A percentile compares a stretch with the other conserved stretches of the same genome.
These are phyloP conservation scores for Euclidia mi DNA, from an alignment of 2,888 invertebrate species.

Conservation along the genomic window DNA sequence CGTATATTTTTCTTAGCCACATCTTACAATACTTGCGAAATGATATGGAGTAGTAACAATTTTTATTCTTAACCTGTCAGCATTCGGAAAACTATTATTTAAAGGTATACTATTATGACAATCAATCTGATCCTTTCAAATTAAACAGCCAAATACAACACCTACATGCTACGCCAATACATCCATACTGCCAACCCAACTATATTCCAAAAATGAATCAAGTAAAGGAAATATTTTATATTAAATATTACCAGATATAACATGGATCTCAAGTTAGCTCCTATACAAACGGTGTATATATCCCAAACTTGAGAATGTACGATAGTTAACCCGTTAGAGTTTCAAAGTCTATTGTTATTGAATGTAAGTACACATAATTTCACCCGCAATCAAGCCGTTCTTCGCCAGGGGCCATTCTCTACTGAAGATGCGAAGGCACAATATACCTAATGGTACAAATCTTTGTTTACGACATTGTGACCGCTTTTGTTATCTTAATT, in stretches of 20 bases:
- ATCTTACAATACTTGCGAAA: too few relatives aligned
- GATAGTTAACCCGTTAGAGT: conserved; percentile 45
- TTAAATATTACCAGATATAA: background rate
- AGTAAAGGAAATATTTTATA: background rate
- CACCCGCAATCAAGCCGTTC: conserved; percentile 37
- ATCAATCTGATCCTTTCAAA: too few relatives aligned
- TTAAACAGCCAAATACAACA: too few relatives aligned
- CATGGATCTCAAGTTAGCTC: conserved; percentile 12
- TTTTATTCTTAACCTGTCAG: too few relatives aligned
- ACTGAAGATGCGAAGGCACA: conserved; percentile 33
- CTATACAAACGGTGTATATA: conserved; percentile 31
- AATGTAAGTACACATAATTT: conserved; percentile 55
- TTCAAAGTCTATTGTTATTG: conserved; percentile 59
- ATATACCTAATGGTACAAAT: conserved; percentile 48
- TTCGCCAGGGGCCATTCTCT: conserved; percentile 25
- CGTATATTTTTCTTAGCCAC: too few relatives aligned
- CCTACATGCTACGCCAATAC: too few relatives aligned
- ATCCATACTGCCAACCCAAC: too few relatives aligned
- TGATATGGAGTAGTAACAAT: too few relatives aligned
- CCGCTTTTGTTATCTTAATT: conserved; percentile 46
- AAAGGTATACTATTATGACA: too few relatives aligned
- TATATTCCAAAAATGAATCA: too few relatives aligned
- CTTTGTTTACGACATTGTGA: conserved; percentile 24
- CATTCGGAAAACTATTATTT: too few relatives aligned
- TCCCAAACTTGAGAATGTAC: conserved; percentile 44